Base-by-base conservation (phyloP, 2,888 invertebrate genomes). In the Alitta virens region DNA sequence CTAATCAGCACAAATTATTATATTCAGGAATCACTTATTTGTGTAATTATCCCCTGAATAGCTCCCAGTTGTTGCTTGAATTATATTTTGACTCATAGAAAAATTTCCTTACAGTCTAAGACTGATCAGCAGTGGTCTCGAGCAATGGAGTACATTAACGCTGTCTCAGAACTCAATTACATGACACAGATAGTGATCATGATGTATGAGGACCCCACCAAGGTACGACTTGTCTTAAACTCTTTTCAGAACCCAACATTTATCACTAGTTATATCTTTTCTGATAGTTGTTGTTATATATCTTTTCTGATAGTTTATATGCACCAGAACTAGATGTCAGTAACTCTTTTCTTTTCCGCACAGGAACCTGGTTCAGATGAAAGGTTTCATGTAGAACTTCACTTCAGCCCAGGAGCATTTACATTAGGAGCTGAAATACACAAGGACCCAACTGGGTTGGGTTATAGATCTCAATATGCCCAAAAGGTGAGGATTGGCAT, bases 151-250 rank as follows among this genome's bases (percentile, higher is more conserved):
- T 99, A 98, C 80, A 91, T 99, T 25, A 74, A 75, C 63, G 74
- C 72, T 40, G 96, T 98, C 5, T 94, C 97, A 0, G 99, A 99
- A 83, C 87, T 99, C 33, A 99, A 99, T 85, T 99, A 99, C 83
- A 94, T 99, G 93, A 96, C 97, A 2, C 98, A 99, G 83, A 92
- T 99, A 63, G 97, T 97, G 1, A 93, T 99, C 26, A 95, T 99
- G 94, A 77, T 83, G 75, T 99, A 99, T 79, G 99, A 99, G 84
- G 99, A 99, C 83, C 97, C 94, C 5, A 96, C 92, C 0, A 96
- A 97, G 83, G 94, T 82, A 62, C n/a, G n/a, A n/a, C n/a, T n/a
- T n/a, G n/a, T n/a, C 16, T 40, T 40, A 40, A 40, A 12, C 42
- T 40, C 42, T 16, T 14, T 14, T 40, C 12, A 40, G 16, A 40